These are phyloP conservation scores for Tyria jacobaeae DNA, from an alignment of 2,888 invertebrate species.

Conservation along the genomic window DNA sequence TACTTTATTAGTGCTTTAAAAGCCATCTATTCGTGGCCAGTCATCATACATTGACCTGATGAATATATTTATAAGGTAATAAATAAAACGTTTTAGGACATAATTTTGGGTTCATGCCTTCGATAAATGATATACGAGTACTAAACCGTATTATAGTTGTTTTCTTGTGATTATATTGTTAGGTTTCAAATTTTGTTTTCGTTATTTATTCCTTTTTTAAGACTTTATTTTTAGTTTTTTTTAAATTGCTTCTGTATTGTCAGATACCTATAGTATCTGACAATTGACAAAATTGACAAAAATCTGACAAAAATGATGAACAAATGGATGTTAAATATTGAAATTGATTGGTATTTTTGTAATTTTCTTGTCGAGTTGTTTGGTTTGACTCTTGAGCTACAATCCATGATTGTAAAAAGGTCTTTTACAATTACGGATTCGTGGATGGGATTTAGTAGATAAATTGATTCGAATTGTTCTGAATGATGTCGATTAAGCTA, in stretches of 20 bases:
- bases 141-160: slow-evolving; percentile 7
- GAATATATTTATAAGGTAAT: slow-evolving; percentile 35
- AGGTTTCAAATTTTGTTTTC: slow-evolving; percentile 3
- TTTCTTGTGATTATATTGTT: slow-evolving; percentile 34
- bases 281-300: too few species aligned
- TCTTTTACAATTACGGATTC: neutral
- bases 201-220: slow-evolving; percentile 9
- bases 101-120: slow-evolving; percentile 1
- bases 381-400: neutral
- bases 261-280: too few species aligned
- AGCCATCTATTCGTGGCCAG: slow-evolving; percentile 20
- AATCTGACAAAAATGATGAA: too few species aligned
- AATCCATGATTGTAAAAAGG: neutral
- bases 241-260: neutral
- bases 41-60: slow-evolving; percentile 31
- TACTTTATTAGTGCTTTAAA: slow-evolving; percentile 24
- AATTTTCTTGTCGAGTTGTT: neutral
- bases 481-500: neutral
- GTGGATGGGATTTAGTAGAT: neutral
- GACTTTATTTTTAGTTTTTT: slow-evolving; percentile 6
- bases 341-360: neutral
- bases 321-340: too few species aligned
- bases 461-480: neutral
- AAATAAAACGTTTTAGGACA: slow-evolving; percentile 28
- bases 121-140: neutral